Evolutionary conservation across 2,113 vertebrate species (phyloP), one percentile per base, ranked within the genome.

Genomic region (Xiphophorus hellerii): DNA sequence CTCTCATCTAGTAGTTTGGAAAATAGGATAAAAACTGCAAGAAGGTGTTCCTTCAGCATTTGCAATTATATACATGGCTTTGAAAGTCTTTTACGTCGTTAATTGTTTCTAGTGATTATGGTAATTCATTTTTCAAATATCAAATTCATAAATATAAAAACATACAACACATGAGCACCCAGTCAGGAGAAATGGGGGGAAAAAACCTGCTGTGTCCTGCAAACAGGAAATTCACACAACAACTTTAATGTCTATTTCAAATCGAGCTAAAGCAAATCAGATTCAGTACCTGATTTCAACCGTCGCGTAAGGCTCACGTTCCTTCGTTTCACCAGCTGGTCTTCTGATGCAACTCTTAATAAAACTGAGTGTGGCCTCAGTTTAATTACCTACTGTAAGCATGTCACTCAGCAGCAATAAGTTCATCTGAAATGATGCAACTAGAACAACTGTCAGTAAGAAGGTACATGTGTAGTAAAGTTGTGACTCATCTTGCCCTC

Each of bases 221-320:
- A 71, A 60, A 27, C 69, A 33, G 74, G 81, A 82, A 86, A 79
- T 79, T 84, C 84, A 82, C 33, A 58, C 64, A 76, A 70, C 62
- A 75, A 66, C 35, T 37, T 37, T 11, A 25, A 61, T 20, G 44
- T 48, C 14, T 20, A 7, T 48, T 48, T 48, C 17, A 20, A 6
- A 48, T 20, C 5, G 5, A 48, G 17, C 15, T 20, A 0, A 48
- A 20, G 17, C 44, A 17, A 48, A 48, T 48, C 44, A 48, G 15
- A 48, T 20, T 48, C 44, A 48, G 15, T 20, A 1, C 44, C 44
- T 1, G 1, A 28, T 28, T 28, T 28, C 13, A 17, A 5, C 15
- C 14, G 15, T 48, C 44, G 13, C 12, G 13, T 30, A 42, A 77
- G 71, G 5, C 2, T 27, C 39, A 81, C 75, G n/a, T 66, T 51